Percentiles rank a stretch among this genome's conserved stretches.
Evolutionary conservation across 2,888 invertebrate genomes (phyloP).

Genomic region (Oligia strigilis): DNA sequence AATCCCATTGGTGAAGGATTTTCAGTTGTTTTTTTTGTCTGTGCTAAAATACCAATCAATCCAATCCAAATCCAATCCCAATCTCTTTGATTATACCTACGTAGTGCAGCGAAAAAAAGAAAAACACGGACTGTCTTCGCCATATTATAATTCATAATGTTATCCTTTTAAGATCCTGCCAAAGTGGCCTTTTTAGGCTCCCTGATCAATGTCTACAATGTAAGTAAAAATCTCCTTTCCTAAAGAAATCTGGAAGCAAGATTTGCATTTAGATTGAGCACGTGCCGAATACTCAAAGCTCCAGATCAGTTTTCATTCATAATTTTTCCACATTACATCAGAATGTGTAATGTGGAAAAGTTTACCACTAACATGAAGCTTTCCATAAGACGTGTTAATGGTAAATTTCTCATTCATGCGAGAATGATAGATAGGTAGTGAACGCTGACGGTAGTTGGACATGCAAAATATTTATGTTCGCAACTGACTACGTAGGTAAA

Average conservation of each 20-base stretch:
- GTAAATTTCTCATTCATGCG: slow-evolving; percentile 51
- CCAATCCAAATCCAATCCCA: too few relatives aligned
- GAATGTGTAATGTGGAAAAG: not conserved
- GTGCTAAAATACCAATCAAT: too few relatives aligned
- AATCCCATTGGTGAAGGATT: too few relatives aligned
- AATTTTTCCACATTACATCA: slow-evolving; percentile 34
- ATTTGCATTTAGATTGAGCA: slow-evolving; percentile 23
- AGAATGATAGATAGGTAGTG: slow-evolving; percentile 36
- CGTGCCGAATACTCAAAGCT: slow-evolving; percentile 2
- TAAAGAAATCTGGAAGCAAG: slow-evolving; percentile 3
- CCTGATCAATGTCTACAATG: slow-evolving; percentile 15
- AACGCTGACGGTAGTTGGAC: slow-evolving; percentile 51
- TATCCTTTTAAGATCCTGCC: too few relatives aligned
- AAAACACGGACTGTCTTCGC: too few relatives aligned
- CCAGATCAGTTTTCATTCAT: slow-evolving; percentile 19
- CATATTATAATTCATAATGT: too few relatives aligned
- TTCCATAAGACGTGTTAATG: slow-evolving; percentile 41
- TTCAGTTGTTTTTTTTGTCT: too few relatives aligned
- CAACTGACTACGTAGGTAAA: slow-evolving; percentile 55
- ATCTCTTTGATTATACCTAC: too few relatives aligned
- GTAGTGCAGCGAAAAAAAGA: too few relatives aligned
- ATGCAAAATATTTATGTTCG: slow-evolving; percentile 62
- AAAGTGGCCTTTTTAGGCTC: too few relatives aligned
- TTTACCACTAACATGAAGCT: not conserved
- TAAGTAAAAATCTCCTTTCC: slow-evolving; percentile 21